phyloP scores from a whole-genome alignment of 1,140 invertebrate species.

The Triops longicaudatus region DNA sequence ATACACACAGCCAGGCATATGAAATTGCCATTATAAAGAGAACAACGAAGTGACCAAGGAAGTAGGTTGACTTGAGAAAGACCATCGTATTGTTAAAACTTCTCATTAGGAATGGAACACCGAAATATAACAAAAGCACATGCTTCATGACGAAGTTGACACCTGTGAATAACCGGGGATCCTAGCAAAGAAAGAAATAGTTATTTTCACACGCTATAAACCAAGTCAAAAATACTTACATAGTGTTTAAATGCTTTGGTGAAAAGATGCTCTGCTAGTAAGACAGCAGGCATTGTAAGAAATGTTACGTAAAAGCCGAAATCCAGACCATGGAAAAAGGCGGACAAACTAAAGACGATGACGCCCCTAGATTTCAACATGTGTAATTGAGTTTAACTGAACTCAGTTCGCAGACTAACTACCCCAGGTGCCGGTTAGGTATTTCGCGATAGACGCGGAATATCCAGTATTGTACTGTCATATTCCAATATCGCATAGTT shows the following conservation, averaged over 20 bases:
- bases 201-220: neutral
- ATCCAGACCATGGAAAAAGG: constrained; percentile 91
- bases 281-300: constrained; percentile 72
- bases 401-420: constrained; percentile 28
- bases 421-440: constrained; percentile 57
- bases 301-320: constrained; percentile 87
- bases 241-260: neutral
- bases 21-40: neutral
- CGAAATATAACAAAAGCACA: neutral
- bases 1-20: neutral
- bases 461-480: constrained; percentile 90
- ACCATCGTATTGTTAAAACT: neutral
- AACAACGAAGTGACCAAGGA: neutral
- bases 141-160: neutral
- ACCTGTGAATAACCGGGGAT: neutral
- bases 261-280: constrained; percentile 64
- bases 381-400: neutral
- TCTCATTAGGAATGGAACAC: neutral
- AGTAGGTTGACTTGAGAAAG: neutral
- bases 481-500: constrained; percentile 89
- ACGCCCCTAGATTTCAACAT: constrained; percentile 48
- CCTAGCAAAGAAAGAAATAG: neutral
- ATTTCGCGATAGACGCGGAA: constrained; percentile 78
- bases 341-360: constrained; percentile 72
- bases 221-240: neutral